Base-by-base conservation (phyloP, 2,888 invertebrate species). In the Globia sparganii region DNA sequence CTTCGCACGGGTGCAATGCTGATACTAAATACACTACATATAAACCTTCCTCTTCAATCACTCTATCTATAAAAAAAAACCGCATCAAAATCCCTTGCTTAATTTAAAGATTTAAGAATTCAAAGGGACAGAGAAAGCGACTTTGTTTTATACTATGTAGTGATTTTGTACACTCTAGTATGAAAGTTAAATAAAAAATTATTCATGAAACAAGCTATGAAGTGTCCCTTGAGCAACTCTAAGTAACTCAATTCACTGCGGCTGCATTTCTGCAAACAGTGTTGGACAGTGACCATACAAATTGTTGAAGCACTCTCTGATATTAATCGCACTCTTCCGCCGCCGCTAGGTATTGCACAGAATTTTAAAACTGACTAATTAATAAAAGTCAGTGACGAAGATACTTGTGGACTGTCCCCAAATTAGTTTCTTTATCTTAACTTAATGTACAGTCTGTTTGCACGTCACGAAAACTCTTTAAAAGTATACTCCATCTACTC, bases 311-410 rank as follows among this genome's bases (percentile, higher is more conserved):
- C 40, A 67, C 61, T 75, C 78, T 70, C 69, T 82, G 87, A 88
- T 88, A 92, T 92, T 91, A 92, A 92, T 93, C 88, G 87, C 87
- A 86, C 84, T 87, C 87, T 91, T 91, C 90, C 90, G 82, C 66
- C 84, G 85, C 75, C 75, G 84, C 79, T 83, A n/a, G n/a, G n/a
- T n/a, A 84, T 84, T 85, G 87, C 77, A 86, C 78, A 83, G 91
- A 90, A 91, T 92, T 93, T 93, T 91, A 90, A 92, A 91, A 90
- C 86, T 72, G 75, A 76, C 84, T 90, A 92, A 93, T 94, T 94
- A 91, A 92, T 93, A 89, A 88, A 90, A 90, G 92, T 93, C 91
- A 83, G 70, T 87, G 76, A 78, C 81, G 80, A 81, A 81, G 75
- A 81, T 80, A 73, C 77, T 78, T 80, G 80, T 84, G 77, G 85